Conservation (phyloP, 2,888 invertebrate genomes). For the Acronicta leporina region DNA sequence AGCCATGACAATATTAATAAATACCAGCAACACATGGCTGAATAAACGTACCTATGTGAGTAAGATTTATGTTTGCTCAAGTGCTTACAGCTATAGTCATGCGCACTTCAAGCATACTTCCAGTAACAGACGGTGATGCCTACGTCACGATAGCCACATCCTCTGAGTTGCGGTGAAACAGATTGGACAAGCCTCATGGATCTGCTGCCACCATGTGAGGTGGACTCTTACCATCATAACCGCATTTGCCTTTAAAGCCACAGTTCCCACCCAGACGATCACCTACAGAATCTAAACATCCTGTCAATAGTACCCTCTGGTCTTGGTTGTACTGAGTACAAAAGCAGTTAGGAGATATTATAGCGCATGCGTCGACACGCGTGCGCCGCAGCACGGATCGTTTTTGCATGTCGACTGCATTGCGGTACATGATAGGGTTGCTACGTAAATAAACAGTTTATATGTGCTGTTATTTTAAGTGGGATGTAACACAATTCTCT, state of each 20-base stretch:
- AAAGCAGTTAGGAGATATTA: conserved; percentile 8
- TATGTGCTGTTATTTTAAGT: too few species aligned
- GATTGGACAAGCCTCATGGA: too few species aligned
- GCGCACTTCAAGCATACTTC: not conserved
- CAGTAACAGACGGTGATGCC: not conserved
- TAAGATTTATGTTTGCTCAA: conserved; percentile 28
- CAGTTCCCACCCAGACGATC: too few species aligned
- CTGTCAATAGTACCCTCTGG: not conserved
- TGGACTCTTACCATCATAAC: too few species aligned
- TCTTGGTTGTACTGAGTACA: conserved; percentile 10
- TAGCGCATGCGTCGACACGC: conserved; percentile 23
- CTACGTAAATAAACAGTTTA: not conserved
- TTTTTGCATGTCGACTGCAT: conserved; percentile 45
- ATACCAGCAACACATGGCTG: not conserved
- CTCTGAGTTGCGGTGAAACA: not conserved
- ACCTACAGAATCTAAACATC: not conserved
- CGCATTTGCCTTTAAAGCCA: too few species aligned
- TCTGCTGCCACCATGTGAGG: too few species aligned
- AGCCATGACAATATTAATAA: not conserved
- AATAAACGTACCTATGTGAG: conserved; percentile 6
- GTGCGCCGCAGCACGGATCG: conserved; percentile 36
- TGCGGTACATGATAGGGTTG: conserved; percentile 48
- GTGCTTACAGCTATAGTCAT: conserved; percentile 8
- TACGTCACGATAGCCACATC: not conserved
- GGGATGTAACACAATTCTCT: too few species aligned